These are phyloP conservation scores for Himalopsyche kuldschensis DNA, from an alignment of 2,888 invertebrate genomes.

Conservation along the genomic window DNA sequence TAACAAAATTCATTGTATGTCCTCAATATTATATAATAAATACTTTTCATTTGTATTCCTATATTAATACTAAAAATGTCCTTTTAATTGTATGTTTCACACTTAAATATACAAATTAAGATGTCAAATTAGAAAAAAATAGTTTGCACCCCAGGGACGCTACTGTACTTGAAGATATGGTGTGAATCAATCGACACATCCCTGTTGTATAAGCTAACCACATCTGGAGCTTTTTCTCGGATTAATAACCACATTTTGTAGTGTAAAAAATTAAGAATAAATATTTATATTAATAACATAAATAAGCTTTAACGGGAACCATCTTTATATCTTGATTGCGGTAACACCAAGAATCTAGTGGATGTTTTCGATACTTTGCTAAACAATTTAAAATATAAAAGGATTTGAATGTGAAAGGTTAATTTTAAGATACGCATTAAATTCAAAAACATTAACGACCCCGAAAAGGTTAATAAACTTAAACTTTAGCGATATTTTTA, in stretches of 20 bases:
- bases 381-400: not conserved
- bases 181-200: not conserved
- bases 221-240: not conserved
- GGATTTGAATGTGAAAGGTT: not conserved
- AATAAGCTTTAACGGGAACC: not conserved
- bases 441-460: not conserved
- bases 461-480: not conserved
- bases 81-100: no score
- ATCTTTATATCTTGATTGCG: not conserved
- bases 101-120: no score
- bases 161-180: not conserved
- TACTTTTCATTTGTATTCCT: no score
- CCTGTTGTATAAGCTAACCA: not conserved
- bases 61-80: no score
- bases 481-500: not conserved
- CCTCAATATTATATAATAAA: no score
- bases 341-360: not conserved
- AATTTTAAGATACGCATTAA: not conserved
- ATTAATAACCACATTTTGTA: not conserved
- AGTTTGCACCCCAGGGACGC: not conserved
- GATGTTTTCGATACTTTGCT: not conserved
- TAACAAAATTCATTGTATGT: no score
- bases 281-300: not conserved
- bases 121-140: no score
- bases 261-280: not conserved